Conservation (phyloP, 2,797 vertebrate genomes). For the Enteromius treurensis region DNA sequence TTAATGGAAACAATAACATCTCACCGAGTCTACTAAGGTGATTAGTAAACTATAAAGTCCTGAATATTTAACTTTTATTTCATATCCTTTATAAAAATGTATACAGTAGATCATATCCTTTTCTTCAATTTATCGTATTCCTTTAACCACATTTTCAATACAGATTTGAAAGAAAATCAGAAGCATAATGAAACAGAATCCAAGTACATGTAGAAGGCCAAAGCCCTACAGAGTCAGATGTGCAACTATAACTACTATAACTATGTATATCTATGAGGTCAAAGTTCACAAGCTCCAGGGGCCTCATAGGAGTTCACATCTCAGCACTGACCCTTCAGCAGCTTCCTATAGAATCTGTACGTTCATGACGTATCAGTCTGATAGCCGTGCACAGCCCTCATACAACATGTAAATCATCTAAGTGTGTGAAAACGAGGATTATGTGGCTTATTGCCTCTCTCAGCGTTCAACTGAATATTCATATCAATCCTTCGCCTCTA, state of each 20-base stretch:
- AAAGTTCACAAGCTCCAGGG: conserved; percentile 50
- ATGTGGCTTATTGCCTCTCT: conserved; percentile 66
- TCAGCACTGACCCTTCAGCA: conserved; percentile 23
- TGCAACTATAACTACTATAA: neutral
- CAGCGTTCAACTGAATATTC: conserved; percentile 69
- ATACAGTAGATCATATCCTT: neutral
- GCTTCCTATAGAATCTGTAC: conserved; percentile 35
- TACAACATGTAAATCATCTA: conserved; percentile 63
- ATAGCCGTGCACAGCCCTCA: conserved; percentile 45
- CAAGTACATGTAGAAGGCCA: conserved; percentile 34
- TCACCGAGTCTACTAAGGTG: neutral
- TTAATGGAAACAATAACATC: neutral
- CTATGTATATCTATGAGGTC: conserved; percentile 29
- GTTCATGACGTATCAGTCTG: neutral
- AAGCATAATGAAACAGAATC: neutral
- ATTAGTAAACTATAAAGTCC: neutral
- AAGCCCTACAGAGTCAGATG: conserved; percentile 40
- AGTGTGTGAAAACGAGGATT: conserved; percentile 64
- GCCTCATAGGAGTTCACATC: conserved; percentile 31
- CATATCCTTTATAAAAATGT: too few species aligned
- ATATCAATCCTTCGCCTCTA: conserved; percentile 70
- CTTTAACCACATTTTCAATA: neutral
- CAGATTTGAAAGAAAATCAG: neutral
- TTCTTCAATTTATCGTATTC: neutral
- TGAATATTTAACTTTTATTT: neutral